Conservation (phyloP, 2,797 vertebrate genomes). For the Pteronotus mesoamericanus region DNA sequence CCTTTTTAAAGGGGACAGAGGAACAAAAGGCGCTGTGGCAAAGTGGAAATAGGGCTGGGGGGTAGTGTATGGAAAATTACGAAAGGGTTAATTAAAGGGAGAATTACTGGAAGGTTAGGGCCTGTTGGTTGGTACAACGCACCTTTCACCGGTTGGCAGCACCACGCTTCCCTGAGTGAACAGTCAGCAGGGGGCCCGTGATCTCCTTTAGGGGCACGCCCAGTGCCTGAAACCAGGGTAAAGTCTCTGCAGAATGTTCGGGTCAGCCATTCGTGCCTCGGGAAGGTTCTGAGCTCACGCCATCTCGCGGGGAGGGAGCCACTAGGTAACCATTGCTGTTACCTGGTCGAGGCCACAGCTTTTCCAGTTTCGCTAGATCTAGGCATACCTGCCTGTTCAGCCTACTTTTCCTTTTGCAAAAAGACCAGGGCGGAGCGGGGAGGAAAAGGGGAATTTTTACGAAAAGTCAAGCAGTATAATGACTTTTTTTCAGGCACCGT, state of each 20-base stretch:
- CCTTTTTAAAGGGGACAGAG: neutral
- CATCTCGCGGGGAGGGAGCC: neutral
- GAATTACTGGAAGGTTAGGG: neutral
- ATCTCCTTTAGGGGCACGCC: neutral
- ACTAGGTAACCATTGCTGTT: neutral
- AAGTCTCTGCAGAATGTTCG: neutral
- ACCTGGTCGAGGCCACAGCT: slow-evolving; percentile 21
- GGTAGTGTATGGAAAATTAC: neutral
- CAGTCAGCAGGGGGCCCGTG: neutral
- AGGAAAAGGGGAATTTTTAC: slow-evolving; percentile 43
- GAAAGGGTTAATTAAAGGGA: neutral
- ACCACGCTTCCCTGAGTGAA: neutral
- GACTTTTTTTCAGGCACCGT: slow-evolving; percentile 87
- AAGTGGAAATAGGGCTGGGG: neutral
- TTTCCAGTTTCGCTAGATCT: neutral
- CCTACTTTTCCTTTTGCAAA: slow-evolving; percentile 38
- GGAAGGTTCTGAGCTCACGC: neutral
- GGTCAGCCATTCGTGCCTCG: too few species aligned
- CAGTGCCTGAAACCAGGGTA: neutral
- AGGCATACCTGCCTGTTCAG: neutral
- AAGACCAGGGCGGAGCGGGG: too few species aligned
- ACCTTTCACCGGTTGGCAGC: neutral
- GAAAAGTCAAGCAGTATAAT: slow-evolving; percentile 42
- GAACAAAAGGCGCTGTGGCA: neutral
- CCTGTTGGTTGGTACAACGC: neutral